Evolutionary conservation across 2,797 vertebrate species (phyloP).

Genomic region (Syngnathus acus): DNA sequence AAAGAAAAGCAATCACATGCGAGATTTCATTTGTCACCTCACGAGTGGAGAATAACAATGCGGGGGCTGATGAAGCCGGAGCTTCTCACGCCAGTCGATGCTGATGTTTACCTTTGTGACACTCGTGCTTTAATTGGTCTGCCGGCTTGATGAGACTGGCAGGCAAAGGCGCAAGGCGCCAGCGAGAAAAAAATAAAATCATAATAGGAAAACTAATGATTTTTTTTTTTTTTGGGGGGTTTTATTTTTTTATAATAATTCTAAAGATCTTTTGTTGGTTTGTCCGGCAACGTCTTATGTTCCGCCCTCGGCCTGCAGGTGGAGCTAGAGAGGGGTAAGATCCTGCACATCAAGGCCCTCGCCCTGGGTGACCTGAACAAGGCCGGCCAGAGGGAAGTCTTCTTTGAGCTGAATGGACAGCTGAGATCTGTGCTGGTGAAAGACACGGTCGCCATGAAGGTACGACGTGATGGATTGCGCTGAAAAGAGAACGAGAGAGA

Average conservation of each 20-base stretch:
- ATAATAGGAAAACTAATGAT: too few relatives aligned
- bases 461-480: slow-evolving; percentile 33
- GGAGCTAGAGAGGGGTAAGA: slow-evolving; percentile 90
- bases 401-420: slow-evolving; percentile 94
- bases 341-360: slow-evolving; percentile 89
- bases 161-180: background rate
- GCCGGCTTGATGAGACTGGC: background rate
- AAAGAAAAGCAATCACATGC: background rate
- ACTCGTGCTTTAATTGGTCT: background rate
- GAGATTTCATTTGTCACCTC: background rate
- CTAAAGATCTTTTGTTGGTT: background rate
- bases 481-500: background rate
- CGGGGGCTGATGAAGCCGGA: background rate
- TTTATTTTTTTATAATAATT: too few relatives aligned
- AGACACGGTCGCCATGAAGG: slow-evolving; percentile 90
- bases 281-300: background rate
- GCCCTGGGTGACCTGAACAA: slow-evolving; percentile 88
- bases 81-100: background rate
- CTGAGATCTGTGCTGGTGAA: slow-evolving; percentile 88
- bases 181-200: too few relatives aligned
- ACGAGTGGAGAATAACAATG: background rate
- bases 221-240: too few relatives aligned
- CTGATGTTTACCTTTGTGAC: background rate
- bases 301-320: slow-evolving; percentile 66
- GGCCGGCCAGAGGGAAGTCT: slow-evolving; percentile 89